Percentiles rank a stretch among this genome's conserved stretches.
These are phyloP conservation scores for Thymelicus lineola DNA, from an alignment of 2,888 invertebrate genomes.

Conservation along the genomic window DNA sequence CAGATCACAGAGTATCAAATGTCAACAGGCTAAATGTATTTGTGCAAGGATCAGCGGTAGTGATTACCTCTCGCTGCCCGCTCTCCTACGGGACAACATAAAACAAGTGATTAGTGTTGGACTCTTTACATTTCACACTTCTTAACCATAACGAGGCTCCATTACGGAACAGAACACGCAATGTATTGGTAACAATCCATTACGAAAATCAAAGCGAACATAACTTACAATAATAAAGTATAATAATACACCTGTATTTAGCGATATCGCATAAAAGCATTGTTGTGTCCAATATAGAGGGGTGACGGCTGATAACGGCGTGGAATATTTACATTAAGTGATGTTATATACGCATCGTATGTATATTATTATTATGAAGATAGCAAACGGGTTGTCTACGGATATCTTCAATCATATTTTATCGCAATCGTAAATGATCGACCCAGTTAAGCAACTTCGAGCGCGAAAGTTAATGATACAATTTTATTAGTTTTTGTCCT, in stretches of 20 bases:
- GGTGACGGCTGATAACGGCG: slow-evolving; percentile 5
- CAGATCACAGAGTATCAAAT: not conserved
- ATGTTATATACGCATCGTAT: not conserved
- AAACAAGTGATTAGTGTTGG: slow-evolving; percentile 68
- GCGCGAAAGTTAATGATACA: no score
- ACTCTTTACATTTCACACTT: slow-evolving; percentile 16
- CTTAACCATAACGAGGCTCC: not conserved
- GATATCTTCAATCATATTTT: not conserved
- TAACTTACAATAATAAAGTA: slow-evolving; percentile 8
- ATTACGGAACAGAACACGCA: not conserved
- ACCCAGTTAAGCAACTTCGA: not conserved
- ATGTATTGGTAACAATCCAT: not conserved
- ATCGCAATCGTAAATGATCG: not conserved
- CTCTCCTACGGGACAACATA: slow-evolving; percentile 87
- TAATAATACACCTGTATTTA: not conserved
- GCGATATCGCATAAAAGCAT: slow-evolving; percentile 18
- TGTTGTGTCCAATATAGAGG: slow-evolving; percentile 14
- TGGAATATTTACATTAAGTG: slow-evolving; percentile 4
- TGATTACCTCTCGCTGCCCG: slow-evolving; percentile 89
- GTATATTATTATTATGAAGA: not conserved
- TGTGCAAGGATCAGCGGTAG: slow-evolving; percentile 76
- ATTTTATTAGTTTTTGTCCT: no score
- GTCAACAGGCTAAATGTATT: slow-evolving; percentile 61
- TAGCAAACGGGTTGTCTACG: not conserved
- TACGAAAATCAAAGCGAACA: slow-evolving; percentile 1